Evolutionary conservation across 2,888 invertebrate genomes (phyloP), one percentile per base, ranked within the genome.

Genomic region (Therioaphis trifolii): DNA sequence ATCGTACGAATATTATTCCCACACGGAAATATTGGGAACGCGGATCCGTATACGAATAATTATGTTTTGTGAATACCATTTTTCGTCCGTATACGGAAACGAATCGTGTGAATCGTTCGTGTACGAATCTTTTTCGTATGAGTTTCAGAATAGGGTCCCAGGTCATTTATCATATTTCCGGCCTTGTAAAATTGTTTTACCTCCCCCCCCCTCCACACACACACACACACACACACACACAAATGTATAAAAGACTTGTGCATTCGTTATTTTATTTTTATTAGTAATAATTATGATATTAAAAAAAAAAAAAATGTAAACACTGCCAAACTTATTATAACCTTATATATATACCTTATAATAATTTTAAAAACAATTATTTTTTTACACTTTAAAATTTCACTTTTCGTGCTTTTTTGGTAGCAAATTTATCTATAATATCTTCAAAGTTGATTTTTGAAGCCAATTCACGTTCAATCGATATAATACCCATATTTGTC

Each of bases 261-360:
- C 18, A 52, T 4, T 5, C 18, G 5, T 52, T 5, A 3, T 1
- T 52, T 2, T 52, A 52, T 43, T 58, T 24, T 58, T 58, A 63
- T 63, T 7, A 63, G 29, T 15, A 63, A n/a, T 29, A 4, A 35
- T 63, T 35, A 63, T 35, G n/a, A 14, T 52, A n/a, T n/a, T 35
- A 27, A 63, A n/a, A 35, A 63, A 63, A 18, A 63, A 35, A 35
- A 63, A 29, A 63, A 63, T n/a, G n/a, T n/a, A n/a, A 63, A n/a
- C 52, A 49, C 12, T 52, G 18, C 52, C n/a, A 7, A n/a, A 52
- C 52, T 52, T 12, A 46, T 7, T 46, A 52, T 2, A n/a, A n/a
- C n/a, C n/a, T 5, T 52, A 52, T 15, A 14, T n/a, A 4, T n/a
- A 35, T 1, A 35, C n/a, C 7, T n/a, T 35, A 63, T 35, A 63